Base-by-base conservation (phyloP, 2,888 invertebrate species). In the Zaprionus bogoriensis region DNA sequence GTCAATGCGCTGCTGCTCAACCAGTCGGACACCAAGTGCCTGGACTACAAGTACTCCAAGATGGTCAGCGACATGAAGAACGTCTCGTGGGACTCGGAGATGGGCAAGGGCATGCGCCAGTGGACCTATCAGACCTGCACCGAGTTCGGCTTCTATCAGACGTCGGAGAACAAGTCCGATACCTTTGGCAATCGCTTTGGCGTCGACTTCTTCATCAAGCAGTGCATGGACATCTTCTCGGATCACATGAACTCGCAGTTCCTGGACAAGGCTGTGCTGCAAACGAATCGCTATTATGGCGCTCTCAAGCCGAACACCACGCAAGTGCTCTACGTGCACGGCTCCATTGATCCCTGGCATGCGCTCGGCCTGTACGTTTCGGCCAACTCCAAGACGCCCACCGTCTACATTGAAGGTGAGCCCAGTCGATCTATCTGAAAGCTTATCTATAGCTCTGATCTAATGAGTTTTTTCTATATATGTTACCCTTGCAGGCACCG, bases 81-180 rank as follows among this genome's bases (percentile, higher is more conserved):
- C 64, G 90, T 91, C 1, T 92, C 93, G 3, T 97, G 96, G 96
- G 91, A 92, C 9, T 93, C 94, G 10, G 94, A 94, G 89, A 95
- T 95, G 92, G 95, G 93, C 90, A 86, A 81, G 22, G 90, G 89
- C 32, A 95, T 92, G 73, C 95, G 98, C 0, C 96, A 96, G 85
- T 98, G 98, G 98, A 95, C 93, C 61, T 98, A 97, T 89, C 98
- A 98, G 91, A 98, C 98, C 0, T 99, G 98, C 89, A 97, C 96
- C 0, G 99, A 99, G 90, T 99, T 98, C 89, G 98, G 98, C 22
- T 99, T 96, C 91, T 99, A 95, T 91, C 98, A 99, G 92, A 96
- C 97, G 0, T 97, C 98, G 0, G 87, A 88, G 12, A 87, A 89
- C n/a, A 79, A 80, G n/a, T 71, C 69, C 0, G 82, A 79, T 19